A percentile compares a stretch with the other conserved stretches of the same genome.
Evolutionary conservation across 2,888 invertebrate species (phyloP).

Genomic region (Parapristionchus giblindavisi): DNA sequence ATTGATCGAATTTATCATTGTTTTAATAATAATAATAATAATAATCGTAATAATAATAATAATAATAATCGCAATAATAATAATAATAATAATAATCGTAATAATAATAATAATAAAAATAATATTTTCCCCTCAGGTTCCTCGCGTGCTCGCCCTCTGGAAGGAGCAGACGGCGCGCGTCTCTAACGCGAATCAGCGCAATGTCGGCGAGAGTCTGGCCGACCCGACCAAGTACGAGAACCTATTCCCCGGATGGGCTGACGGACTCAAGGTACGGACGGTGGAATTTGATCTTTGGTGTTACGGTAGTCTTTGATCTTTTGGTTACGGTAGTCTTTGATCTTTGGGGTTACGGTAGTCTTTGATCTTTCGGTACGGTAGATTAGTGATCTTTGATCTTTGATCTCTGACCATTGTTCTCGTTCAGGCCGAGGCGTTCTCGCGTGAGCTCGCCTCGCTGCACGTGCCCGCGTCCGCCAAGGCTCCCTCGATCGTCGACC

Average conservation of each 20-base stretch:
- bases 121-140: constrained; percentile 64
- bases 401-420: not conserved
- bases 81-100: too few relatives aligned
- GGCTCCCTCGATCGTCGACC: constrained; percentile 49
- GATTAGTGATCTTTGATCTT: not conserved
- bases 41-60: too few relatives aligned
- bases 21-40: too few relatives aligned
- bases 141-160: constrained; percentile 85
- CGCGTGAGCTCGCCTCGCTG: constrained; percentile 46
- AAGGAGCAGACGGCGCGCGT: constrained; percentile 76
- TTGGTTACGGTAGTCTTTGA: not conserved
- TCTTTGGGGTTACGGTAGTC: not conserved
- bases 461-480: constrained; percentile 56
- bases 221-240: constrained; percentile 96
- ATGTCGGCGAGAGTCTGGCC: constrained; percentile 82
- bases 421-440: constrained; percentile 46
- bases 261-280: constrained; percentile 70
- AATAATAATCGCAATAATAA: too few relatives aligned
- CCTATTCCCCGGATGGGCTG: constrained; percentile 86
- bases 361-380: not conserved
- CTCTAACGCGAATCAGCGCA: constrained; percentile 37
- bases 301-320: not conserved
- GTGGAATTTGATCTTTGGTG: constrained; percentile 26
- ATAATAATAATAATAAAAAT: not conserved
- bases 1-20: too few relatives aligned